Evolutionary conservation across 2,888 invertebrate species (phyloP).

Genomic region (Azorinus chamasolen): DNA sequence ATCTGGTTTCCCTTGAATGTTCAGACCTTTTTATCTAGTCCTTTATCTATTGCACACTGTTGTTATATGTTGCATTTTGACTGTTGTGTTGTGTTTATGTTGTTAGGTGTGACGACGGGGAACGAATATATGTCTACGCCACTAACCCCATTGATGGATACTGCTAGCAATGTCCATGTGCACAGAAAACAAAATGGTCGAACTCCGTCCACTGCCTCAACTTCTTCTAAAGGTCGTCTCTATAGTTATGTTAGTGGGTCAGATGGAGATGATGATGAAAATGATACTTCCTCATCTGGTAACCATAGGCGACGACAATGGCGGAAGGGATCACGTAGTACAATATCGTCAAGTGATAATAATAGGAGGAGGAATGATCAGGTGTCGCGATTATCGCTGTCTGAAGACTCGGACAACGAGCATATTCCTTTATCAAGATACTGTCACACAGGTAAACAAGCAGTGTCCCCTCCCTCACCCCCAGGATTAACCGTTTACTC

Average conservation of each 20-base stretch:
- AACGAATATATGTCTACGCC: constrained; percentile 63
- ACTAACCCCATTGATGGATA: constrained; percentile 60
- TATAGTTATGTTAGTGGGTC: constrained; percentile 81
- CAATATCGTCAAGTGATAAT: constrained; percentile 70
- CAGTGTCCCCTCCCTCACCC: too few species aligned
- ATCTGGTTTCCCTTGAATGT: too few species aligned
- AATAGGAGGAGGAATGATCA: constrained; percentile 58
- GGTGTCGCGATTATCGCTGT: constrained; percentile 69
- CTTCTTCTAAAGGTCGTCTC: constrained; percentile 59
- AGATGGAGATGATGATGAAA: constrained; percentile 80
- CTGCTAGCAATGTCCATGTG: constrained; percentile 23
- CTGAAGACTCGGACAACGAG: constrained; percentile 56
- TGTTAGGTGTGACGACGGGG: constrained; percentile 54
- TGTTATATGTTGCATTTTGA: constrained; percentile 22
- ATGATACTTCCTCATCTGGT: constrained; percentile 64
- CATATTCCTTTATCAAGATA: constrained; percentile 26
- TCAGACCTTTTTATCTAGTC: too few species aligned
- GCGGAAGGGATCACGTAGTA: constrained; percentile 68
- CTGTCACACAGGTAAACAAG: constrained; percentile 50
- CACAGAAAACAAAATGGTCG: constrained; percentile 43
- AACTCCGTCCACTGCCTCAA: constrained; percentile 50
- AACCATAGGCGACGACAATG: constrained; percentile 60
- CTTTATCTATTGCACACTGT: constrained; percentile 26
- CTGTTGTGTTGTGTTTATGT: constrained; percentile 60
- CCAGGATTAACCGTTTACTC: too few species aligned